Evolutionary conservation across 2,113 vertebrate species (phyloP), one percentile per base, ranked within the genome.

Genomic region (Semicossyphus pulcher): DNA sequence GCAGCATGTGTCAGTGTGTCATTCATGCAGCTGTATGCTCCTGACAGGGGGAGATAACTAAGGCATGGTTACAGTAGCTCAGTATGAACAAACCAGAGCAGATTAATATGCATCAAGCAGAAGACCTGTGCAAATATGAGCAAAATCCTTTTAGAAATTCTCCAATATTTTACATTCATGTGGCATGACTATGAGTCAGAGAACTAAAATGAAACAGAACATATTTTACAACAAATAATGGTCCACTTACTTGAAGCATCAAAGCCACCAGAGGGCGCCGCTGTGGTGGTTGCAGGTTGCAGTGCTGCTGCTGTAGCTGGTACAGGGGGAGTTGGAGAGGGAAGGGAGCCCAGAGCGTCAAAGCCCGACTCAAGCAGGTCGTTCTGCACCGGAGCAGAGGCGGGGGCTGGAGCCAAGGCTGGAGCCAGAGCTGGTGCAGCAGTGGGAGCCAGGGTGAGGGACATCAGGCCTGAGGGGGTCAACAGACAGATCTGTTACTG

Each of bases 211-310:
- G 9, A 7, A 37, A 45, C 53, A 37, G 1, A n/a, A 26, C n/a
- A 41, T 32, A 12, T 32, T 36, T 20, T 12, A 28, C 1, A 23
- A 4, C 4, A 18, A 9, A 15, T 9, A 0, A 34, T 37, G 4
- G 56, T 16, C 23, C 10, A 61, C 93, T 94, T 86, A 99, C 98
- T 97, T 94, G 97, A 97, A 15, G 97, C 86, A 90, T 98, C 96
- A 78, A 98, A 97, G 88, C 94, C 92, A 88, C 94, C 92, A 21
- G 96, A 92, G 73, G 95, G 93, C 34, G 88, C 89, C 25, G 88
- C 62, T 48, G 78, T 60, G 42, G 79, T 34, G 41, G 93, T 88
- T 49, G 92, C 93, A 81, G 94, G 93, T 52, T 96, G 94, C 74
- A 93, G 85, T 15, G 58, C 61, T 31, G 81, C 18, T 5, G 57